phyloP scores from a whole-genome alignment of 2,113 vertebrate species.

The Hippocampus abdominalis region DNA sequence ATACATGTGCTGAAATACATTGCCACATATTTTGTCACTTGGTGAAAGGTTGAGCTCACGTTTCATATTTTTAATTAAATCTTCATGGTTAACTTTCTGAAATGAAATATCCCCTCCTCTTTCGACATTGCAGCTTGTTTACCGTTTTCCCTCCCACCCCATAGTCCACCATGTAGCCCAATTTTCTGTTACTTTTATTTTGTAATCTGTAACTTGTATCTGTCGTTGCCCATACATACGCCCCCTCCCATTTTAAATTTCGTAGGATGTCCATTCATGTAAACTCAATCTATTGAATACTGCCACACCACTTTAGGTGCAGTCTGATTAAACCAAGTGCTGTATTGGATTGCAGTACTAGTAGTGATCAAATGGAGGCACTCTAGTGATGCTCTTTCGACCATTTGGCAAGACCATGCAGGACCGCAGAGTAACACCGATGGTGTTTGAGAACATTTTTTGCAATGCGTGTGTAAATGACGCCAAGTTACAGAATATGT shows the following conservation, averaged over 20 bases:
- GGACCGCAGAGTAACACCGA: constrained; percentile 17
- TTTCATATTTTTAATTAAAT: constrained; percentile 32
- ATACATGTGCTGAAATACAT: background rate
- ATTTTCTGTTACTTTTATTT: constrained; percentile 1
- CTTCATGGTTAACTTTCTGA: constrained; percentile 21
- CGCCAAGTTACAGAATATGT: constrained; percentile 8
- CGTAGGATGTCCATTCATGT: background rate
- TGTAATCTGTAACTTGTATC: constrained; percentile 12
- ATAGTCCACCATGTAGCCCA: constrained; percentile 8
- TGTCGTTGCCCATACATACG: background rate
- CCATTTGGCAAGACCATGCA: constrained; percentile 32
- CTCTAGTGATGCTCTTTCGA: constrained; percentile 67
- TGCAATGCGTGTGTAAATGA: constrained; percentile 14
- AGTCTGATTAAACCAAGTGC: background rate
- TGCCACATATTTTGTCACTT: background rate
- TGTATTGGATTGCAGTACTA: constrained; percentile 53
- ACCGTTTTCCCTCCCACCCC: background rate
- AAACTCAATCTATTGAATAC: background rate
- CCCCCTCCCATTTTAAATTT: background rate
- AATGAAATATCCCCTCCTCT: constrained; percentile 51
- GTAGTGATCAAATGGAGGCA: constrained; percentile 63
- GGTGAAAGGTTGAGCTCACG: constrained; percentile 24
- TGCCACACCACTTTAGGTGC: background rate
- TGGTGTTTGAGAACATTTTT: constrained; percentile 11
- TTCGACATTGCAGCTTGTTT: constrained; percentile 50